Base-by-base conservation (phyloP, 2,113 vertebrate species). In the Leptobrachium leishanense region DNA sequence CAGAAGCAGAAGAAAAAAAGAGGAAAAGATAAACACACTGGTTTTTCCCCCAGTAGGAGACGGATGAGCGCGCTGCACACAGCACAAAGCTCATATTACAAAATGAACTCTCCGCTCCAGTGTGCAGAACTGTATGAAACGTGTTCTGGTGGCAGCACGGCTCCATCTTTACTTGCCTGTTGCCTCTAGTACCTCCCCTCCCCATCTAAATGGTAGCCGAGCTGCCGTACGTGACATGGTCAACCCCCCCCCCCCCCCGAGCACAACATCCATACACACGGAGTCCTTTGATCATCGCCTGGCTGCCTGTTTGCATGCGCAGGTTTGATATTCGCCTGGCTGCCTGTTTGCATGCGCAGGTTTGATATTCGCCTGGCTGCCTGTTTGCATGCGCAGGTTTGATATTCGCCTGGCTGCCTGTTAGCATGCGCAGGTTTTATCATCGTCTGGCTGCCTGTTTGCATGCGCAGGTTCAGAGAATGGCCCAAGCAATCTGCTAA, bases 91-190 rank as follows among this genome's bases (percentile, higher is more conserved):
- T 76, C 39, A 43, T 68, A 62, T 54, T 68, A 76, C 54, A 54
- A 76, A 68, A 55, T 76, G 65, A 68, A 44, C 75, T 76, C 54
- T 65, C 67, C 68, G 75, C 75, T 76, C 67, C 65, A 76, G 57
- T 68, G 65, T 50, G 75, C 75, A 76, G 40, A 54, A 76, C 54
- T 68, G 65, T 54, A 76, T 53, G 64, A 67, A 76, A 43, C 65
- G 57, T 68, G 75, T 68, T 68, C 64, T 53, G 54, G 64, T 31
- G 67, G 50, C 75, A 31, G 41, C 40, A 68, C 13, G 39, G 44
- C 62, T 63, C 77, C 86, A 82, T 78, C 75, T n/a, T 40, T 69
- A 70, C 50, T 43, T 70, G 54, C 74, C 82, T 67, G 79, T 68
- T 84, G 84, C 82, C 85, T 31, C 20, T 31, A 31, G 20, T 31